A percentile compares a stretch with the other conserved stretches of the same genome.
phyloP scores from a whole-genome alignment of 2,113 vertebrate species.

The Centrocercus urophasianus region DNA sequence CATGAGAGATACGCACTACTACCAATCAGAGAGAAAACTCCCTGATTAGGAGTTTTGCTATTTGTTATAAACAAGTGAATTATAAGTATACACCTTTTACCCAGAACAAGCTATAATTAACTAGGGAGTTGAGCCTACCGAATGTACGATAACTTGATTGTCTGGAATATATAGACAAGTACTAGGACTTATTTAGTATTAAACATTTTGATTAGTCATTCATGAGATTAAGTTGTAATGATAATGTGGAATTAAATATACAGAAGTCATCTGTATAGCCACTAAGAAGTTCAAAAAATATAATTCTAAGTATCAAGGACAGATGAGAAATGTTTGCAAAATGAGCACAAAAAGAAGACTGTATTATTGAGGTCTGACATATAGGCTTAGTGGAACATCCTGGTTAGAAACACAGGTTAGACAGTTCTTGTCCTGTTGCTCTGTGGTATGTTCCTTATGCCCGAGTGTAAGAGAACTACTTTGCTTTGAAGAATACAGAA shows the following conservation, averaged over 20 bases:
- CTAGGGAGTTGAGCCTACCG: background rate
- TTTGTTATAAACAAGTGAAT: background rate
- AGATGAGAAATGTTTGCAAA: background rate
- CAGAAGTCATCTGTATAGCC: background rate
- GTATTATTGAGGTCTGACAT: background rate
- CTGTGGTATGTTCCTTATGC: background rate
- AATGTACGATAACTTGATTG: background rate
- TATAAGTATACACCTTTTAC: background rate
- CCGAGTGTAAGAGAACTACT: background rate
- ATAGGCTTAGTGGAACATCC: background rate
- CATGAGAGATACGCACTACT: background rate
- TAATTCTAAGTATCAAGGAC: background rate
- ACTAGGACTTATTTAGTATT: background rate
- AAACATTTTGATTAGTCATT: background rate
- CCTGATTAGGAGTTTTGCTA: background rate
- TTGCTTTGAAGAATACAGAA: background rate
- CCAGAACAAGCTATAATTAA: background rate
- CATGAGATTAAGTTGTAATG: background rate
- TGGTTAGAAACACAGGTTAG: background rate
- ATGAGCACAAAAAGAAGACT: background rate
- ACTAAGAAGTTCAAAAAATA: background rate
- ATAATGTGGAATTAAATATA: background rate
- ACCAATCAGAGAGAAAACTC: background rate
- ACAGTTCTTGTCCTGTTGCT: background rate
- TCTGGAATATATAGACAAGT: background rate